Conservation (phyloP, 2,888 invertebrate species). For the Elysia crispata region DNA sequence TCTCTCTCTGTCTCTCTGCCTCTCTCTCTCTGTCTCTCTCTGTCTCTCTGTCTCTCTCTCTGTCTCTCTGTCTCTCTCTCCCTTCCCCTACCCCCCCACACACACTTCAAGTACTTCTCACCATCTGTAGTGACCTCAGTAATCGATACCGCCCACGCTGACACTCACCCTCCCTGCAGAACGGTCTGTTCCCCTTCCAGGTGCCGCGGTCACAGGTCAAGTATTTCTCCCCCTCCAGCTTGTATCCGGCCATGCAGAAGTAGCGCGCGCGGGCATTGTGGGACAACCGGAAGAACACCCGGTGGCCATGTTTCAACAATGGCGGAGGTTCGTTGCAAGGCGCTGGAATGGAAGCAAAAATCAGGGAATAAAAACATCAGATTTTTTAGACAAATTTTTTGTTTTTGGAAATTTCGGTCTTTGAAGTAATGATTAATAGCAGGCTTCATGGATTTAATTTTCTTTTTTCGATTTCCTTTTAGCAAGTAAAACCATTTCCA, state of each 20-base stretch:
- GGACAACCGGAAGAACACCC: slow-evolving; percentile 97
- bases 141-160: too few species aligned
- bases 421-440: not conserved
- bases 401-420: not conserved
- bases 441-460: too few species aligned
- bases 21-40: too few species aligned
- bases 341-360: slow-evolving; percentile 72
- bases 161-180: slow-evolving; percentile 82
- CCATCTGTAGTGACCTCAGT: too few species aligned
- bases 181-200: slow-evolving; percentile 93
- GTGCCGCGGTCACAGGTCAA: slow-evolving; percentile 94
- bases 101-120: too few species aligned
- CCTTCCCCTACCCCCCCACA: too few species aligned
- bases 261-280: slow-evolving; percentile 97
- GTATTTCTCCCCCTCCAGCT: slow-evolving; percentile 79
- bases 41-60: too few species aligned
- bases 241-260: slow-evolving; percentile 94
- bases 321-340: slow-evolving; percentile 90
- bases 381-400: not conserved
- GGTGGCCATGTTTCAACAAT: slow-evolving; percentile 94
- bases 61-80: too few species aligned
- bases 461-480: too few species aligned
- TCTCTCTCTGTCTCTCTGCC: too few species aligned
- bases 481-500: too few species aligned
- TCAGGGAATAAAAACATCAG: not conserved